phyloP scores from a whole-genome alignment of 1,140 invertebrate species.

The Drosophila pandora region DNA sequence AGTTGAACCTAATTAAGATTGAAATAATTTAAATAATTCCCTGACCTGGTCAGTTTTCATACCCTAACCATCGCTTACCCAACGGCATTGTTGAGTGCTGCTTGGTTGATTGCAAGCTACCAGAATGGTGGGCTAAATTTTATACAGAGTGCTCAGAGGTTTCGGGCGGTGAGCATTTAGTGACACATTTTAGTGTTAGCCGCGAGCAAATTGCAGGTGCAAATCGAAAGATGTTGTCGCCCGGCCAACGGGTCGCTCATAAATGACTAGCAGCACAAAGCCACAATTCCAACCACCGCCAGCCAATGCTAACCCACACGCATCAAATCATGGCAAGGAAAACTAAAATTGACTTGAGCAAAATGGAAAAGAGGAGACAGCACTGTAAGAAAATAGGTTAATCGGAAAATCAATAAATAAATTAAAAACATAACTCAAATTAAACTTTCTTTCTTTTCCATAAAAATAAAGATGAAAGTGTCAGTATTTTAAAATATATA shows the following conservation, averaged over 20 bases:
- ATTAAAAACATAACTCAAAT: too few relatives aligned
- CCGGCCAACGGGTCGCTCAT: conserved; percentile 14
- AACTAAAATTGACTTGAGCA: conserved; percentile 66
- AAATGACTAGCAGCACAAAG: conserved; percentile 15
- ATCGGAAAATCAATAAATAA: too few relatives aligned
- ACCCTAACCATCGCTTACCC: conserved; percentile 12
- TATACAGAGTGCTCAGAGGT: conserved; percentile 3
- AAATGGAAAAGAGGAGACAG: conserved; percentile 33
- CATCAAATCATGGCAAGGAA: conserved; percentile 59
- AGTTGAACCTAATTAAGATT: too few relatives aligned
- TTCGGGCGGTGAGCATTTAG: conserved; percentile 53
- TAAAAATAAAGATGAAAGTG: too few relatives aligned
- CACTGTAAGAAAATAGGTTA: conserved; percentile 8
- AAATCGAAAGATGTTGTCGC: conserved; percentile 75
- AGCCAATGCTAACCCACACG: conserved; percentile 13
- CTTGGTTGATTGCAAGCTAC: conserved; percentile 42
- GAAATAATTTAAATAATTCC: too few relatives aligned
- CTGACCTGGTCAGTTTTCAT: background rate
- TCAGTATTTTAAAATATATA: background rate
- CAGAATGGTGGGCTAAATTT: conserved; percentile 3
- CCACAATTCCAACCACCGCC: background rate
- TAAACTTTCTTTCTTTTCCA: too few relatives aligned
- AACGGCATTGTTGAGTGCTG: conserved; percentile 39
- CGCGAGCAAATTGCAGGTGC: conserved; percentile 66
- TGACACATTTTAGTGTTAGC: conserved; percentile 65